These are phyloP conservation scores for Oreochromis spilurus DNA, from an alignment of 2,113 vertebrate species.

Conservation along the genomic window DNA sequence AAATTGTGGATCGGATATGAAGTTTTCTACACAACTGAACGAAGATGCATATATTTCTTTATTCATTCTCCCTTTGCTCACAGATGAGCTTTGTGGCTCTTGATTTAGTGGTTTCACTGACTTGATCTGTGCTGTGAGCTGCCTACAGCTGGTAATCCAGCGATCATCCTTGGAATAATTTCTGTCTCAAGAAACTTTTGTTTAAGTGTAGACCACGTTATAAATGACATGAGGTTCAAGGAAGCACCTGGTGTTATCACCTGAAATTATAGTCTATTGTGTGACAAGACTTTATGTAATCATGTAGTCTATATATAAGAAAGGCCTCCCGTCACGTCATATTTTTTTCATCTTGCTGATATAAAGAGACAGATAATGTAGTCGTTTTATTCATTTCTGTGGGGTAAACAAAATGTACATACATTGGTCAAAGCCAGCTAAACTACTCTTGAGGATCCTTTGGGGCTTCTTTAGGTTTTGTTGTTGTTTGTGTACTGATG, in stretches of 20 bases:
- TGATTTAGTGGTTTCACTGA: background rate
- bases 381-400: background rate
- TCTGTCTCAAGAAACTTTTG: background rate
- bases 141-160: background rate
- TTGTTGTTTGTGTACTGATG: background rate
- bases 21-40: background rate
- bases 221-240: background rate
- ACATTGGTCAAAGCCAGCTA: background rate
- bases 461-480: background rate
- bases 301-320: too few relatives aligned
- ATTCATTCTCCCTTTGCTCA: background rate
- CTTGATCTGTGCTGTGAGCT: background rate
- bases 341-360: background rate
- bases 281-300: too few relatives aligned
- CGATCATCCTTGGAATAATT: background rate
- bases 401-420: background rate
- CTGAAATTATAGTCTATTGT: too few relatives aligned
- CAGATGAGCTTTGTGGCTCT: background rate
- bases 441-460: background rate
- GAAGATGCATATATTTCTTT: background rate
- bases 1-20: background rate
- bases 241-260: slow-evolving; percentile 4
- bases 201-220: background rate
- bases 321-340: background rate
- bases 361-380: background rate